phyloP scores from a whole-genome alignment of 35 echinoderm and acorn worm genomes.

The Lytechinus pictus region DNA sequence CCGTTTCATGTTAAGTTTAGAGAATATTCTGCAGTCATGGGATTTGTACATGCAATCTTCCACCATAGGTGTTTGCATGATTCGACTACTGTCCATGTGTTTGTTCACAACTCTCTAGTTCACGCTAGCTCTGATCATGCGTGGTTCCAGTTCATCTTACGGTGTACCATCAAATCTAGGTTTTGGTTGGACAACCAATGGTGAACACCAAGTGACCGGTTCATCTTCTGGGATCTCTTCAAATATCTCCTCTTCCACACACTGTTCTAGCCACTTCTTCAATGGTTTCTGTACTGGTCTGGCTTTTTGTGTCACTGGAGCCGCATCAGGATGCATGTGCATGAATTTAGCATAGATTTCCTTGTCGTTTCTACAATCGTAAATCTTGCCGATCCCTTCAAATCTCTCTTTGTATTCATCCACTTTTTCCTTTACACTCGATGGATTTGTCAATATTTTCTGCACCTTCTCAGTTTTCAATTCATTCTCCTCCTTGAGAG shows the following conservation, averaged over 20 bases:
- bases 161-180: constrained; percentile 53
- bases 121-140: constrained; percentile 72
- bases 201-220: constrained; percentile 67
- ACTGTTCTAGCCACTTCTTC: constrained; percentile 56
- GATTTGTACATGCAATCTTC: constrained; percentile 83
- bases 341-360: constrained; percentile 63
- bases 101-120: constrained; percentile 63
- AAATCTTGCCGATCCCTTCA: constrained; percentile 43
- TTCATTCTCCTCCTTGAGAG: constrained; percentile 31
- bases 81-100: constrained; percentile 70
- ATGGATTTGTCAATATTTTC: not conserved
- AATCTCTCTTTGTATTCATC: constrained; percentile 41
- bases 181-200: constrained; percentile 69
- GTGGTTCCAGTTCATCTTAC: constrained; percentile 59
- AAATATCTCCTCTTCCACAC: constrained; percentile 61
- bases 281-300: constrained; percentile 71
- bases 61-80: constrained; percentile 61
- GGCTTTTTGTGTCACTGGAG: constrained; percentile 54
- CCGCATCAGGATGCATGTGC: constrained; percentile 64
- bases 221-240: constrained; percentile 61
- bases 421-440: not conserved
- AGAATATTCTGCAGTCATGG: constrained; percentile 64
- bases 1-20: constrained; percentile 69
- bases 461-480: constrained; percentile 36
- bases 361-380: not conserved